Conservation (phyloP, 2,888 invertebrate genomes). For the Rhagonycha lutea region DNA sequence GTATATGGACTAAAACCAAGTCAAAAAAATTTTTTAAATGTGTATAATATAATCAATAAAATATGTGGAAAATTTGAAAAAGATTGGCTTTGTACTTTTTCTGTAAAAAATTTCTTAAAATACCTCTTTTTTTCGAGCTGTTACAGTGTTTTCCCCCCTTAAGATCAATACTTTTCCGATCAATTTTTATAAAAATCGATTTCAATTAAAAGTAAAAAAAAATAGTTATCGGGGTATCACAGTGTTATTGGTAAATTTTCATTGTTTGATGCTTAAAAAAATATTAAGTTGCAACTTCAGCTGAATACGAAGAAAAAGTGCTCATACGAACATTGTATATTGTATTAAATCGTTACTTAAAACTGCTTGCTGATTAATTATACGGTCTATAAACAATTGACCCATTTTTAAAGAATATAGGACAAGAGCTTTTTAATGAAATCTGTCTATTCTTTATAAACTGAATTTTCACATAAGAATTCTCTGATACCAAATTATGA, state of each 20-base stretch:
- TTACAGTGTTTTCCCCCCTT: no score
- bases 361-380: neutral
- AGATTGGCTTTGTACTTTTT: no score
- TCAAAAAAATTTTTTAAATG: no score
- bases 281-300: neutral
- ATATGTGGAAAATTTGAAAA: no score
- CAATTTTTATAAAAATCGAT: no score
- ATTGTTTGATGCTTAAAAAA: neutral
- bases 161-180: no score
- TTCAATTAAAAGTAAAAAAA: no score
- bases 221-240: no score
- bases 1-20: no score
- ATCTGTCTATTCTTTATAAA: neutral
- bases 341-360: neutral
- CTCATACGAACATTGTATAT: neutral
- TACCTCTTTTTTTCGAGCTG: no score
- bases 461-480: neutral
- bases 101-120: no score
- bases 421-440: neutral
- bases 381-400: neutral
- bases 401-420: neutral
- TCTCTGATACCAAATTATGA: neutral
- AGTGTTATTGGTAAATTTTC: neutral
- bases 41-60: no score
- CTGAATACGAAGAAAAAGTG: neutral